Conservation (phyloP, 2,797 vertebrate genomes). For the Onychomys torridus region DNA sequence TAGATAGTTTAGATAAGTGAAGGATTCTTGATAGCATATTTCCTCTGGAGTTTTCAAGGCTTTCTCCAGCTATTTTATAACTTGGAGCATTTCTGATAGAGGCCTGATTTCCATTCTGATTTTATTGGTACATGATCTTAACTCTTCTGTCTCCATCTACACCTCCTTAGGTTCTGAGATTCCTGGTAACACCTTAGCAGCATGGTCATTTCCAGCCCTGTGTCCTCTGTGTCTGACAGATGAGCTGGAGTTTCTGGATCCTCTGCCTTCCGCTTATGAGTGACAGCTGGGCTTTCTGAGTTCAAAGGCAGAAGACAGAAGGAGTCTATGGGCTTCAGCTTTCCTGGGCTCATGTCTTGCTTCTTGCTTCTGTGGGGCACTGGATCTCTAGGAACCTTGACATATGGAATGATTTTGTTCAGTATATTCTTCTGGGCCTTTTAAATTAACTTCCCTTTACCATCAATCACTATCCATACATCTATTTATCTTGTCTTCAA, state of each 20-base stretch:
- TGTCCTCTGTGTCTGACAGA: neutral
- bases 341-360: neutral
- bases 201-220: neutral
- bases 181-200: neutral
- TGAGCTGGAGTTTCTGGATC: neutral
- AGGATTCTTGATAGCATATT: neutral
- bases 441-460: neutral
- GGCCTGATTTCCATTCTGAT: neutral
- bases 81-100: slow-evolving; percentile 13
- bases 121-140: neutral
- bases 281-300: neutral
- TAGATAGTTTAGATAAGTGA: neutral
- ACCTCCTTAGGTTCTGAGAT: neutral
- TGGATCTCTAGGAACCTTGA: neutral
- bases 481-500: neutral
- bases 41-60: neutral
- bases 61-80: slow-evolving; percentile 6
- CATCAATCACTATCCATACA: neutral
- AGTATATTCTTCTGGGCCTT: neutral
- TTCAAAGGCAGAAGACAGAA: neutral
- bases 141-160: neutral
- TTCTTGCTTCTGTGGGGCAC: neutral
- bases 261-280: neutral
- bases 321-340: neutral
- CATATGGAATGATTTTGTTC: neutral